Percentiles rank a stretch among this genome's conserved stretches.
These are phyloP conservation scores for Pseudomyrmex gracilis DNA, from an alignment of 1,140 invertebrate genomes.

Conservation along the genomic window DNA sequence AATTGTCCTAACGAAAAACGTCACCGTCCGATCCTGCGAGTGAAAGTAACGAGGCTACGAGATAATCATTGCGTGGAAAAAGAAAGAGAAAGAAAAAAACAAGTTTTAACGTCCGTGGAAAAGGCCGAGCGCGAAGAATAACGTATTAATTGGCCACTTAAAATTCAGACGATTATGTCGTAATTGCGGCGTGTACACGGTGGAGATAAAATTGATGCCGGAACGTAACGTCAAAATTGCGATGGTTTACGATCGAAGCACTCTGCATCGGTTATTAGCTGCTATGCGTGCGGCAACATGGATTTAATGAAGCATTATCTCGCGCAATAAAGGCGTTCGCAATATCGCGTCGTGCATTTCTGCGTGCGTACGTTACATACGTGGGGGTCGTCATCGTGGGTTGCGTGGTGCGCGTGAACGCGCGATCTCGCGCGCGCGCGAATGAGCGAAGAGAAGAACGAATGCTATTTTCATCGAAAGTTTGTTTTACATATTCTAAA, in stretches of 20 bases:
- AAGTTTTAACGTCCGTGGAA: background rate
- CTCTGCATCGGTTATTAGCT: background rate
- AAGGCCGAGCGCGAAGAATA: no score
- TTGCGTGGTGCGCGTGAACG: conserved; percentile 1
- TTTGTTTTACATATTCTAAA: no score
- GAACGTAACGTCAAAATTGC: conserved; percentile 15
- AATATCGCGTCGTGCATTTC: conserved; percentile 40
- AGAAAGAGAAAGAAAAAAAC: no score
- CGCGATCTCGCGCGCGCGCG: background rate
- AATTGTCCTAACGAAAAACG: conserved; percentile 1
- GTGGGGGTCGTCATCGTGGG: no score
- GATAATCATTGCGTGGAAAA: background rate
- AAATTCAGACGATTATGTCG: background rate
- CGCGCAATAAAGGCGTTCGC: conserved; percentile 43
- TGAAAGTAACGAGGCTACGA: background rate
- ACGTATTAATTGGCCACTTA: background rate
- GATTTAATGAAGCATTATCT: conserved; percentile 57
- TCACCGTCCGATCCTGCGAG: background rate
- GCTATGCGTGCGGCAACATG: conserved; percentile 26
- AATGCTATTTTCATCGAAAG: background rate
- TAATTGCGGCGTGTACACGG: background rate
- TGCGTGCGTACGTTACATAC: background rate
- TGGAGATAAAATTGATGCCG: conserved; percentile 8
- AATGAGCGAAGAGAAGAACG: background rate
- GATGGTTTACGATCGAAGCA: conserved; percentile 11